phyloP scores from a whole-genome alignment of 2,797 vertebrate genomes.

The Smutsia gigantea region DNA sequence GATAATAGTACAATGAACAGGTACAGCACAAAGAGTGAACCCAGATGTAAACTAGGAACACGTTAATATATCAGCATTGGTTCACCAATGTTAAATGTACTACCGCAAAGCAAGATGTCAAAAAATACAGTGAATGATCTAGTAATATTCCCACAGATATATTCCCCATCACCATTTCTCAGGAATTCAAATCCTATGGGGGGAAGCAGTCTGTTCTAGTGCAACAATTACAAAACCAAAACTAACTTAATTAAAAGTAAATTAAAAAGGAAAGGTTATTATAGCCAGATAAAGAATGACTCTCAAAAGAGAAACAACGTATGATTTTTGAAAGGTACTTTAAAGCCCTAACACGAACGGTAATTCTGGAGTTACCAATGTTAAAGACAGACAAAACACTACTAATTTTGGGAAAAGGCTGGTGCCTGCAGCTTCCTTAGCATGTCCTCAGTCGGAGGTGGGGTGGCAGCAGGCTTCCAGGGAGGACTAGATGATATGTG shows the following conservation, averaged over 20 bases:
- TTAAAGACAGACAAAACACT: neutral
- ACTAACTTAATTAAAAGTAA: neutral
- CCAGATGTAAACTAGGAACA: neutral
- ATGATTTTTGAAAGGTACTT: neutral
- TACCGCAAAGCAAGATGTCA: no score
- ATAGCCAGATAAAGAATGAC: no score
- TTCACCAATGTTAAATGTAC: fast-evolving
- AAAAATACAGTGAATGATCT: neutral
- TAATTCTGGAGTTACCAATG: neutral
- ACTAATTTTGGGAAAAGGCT: neutral
- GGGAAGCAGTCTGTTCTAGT: neutral
- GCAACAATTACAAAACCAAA: neutral
- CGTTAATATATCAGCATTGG: neutral
- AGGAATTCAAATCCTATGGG: neutral
- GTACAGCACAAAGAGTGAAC: neutral
- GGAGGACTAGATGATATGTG: neutral
- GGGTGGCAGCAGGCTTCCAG: neutral
- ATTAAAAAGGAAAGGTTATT: neutral
- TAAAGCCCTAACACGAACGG: neutral
- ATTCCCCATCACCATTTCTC: neutral
- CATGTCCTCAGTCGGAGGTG: neutral
- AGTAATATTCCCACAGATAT: neutral
- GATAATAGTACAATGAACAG: neutral
- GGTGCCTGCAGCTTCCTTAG: neutral
- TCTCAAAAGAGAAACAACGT: neutral